Evolutionary conservation across 2,797 vertebrate genomes (phyloP).

Genomic region (Fundulus diaphanus): DNA sequence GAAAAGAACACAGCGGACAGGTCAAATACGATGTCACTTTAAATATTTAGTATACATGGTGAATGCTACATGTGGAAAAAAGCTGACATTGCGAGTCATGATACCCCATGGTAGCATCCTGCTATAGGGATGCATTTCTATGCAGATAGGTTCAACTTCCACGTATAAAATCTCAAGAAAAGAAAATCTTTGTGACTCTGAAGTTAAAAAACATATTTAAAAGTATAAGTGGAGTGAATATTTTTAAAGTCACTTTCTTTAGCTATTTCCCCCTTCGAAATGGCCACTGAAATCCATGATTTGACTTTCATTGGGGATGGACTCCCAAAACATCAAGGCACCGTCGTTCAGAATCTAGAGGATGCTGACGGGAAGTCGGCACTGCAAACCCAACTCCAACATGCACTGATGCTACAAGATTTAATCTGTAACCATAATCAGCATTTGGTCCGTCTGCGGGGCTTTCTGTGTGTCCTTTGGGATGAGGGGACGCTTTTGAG

Average conservation of each 20-base stretch:
- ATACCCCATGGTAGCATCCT: neutral
- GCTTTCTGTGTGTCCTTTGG: conserved; percentile 31
- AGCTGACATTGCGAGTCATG: neutral
- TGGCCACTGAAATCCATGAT: neutral
- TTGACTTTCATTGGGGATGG: too few species aligned
- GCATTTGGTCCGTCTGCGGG: conserved; percentile 7
- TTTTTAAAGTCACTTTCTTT: too few species aligned
- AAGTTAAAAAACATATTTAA: too few species aligned
- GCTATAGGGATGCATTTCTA: too few species aligned
- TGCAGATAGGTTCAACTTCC: too few species aligned
- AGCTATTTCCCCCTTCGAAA: too few species aligned
- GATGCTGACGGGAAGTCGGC: neutral
- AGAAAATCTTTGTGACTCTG: too few species aligned
- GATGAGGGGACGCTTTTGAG: conserved; percentile 42
- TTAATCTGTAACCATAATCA: neutral
- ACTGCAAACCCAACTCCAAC: neutral
- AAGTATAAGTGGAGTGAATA: too few species aligned
- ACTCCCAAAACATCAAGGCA: neutral
- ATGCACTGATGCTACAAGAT: neutral
- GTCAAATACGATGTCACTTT: too few species aligned
- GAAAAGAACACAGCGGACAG: too few species aligned
- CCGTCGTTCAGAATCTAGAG: neutral
- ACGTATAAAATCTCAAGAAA: too few species aligned
- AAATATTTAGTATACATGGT: too few species aligned
- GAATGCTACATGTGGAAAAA: neutral